These are phyloP conservation scores for Triops cancriformis DNA, from an alignment of 1,140 invertebrate species.

Conservation along the genomic window DNA sequence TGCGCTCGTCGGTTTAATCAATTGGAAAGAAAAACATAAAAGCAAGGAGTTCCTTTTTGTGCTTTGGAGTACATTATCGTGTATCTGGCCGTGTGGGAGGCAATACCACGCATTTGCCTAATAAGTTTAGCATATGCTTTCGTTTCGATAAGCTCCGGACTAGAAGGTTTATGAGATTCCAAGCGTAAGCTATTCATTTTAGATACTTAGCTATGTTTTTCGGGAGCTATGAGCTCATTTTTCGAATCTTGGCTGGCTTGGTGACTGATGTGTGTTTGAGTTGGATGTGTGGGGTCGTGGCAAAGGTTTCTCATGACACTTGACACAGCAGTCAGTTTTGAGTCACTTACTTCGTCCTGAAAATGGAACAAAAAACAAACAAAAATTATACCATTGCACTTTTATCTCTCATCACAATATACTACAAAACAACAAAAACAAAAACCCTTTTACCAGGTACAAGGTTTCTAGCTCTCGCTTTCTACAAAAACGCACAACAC, in stretches of 20 bases:
- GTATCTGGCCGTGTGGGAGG: too few species aligned
- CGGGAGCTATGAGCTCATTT: background rate
- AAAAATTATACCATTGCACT: background rate
- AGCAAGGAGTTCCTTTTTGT: too few species aligned
- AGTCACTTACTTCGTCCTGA: slow-evolving; percentile 10
- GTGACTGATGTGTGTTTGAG: slow-evolving; percentile 13
- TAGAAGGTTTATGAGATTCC: background rate
- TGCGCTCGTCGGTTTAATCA: background rate
- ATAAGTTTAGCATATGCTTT: background rate
- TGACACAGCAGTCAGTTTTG: slow-evolving; percentile 9
- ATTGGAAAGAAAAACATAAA: background rate
- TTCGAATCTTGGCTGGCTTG: background rate
- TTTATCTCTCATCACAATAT: background rate
- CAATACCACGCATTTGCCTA: background rate
- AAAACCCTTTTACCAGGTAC: too few species aligned
- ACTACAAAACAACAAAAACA: background rate
- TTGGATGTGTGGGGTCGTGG: background rate
- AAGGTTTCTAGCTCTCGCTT: too few species aligned
- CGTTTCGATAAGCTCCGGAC: background rate
- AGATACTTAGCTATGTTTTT: slow-evolving; percentile 6
- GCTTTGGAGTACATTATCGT: too few species aligned
- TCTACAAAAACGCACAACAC: too few species aligned
- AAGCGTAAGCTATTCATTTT: background rate
- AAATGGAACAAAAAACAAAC: background rate
- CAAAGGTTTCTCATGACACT: slow-evolving; percentile 4